Evolutionary conservation across 2,113 vertebrate species (phyloP), one percentile per base, ranked within the genome.

Genomic region (Sinocyclocheilus grahami): DNA sequence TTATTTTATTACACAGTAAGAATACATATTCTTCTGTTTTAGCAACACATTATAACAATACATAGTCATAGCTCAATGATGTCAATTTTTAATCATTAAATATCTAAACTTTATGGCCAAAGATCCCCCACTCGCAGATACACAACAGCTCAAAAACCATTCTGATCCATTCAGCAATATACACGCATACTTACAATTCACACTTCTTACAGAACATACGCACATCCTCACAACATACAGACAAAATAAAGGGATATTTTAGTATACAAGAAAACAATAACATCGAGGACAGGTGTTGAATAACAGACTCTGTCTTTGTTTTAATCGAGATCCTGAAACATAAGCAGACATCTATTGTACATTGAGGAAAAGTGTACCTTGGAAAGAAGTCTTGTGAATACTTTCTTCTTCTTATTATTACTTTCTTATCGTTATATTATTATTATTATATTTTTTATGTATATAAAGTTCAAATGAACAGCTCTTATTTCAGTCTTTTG

Each of bases 1-100:
- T 93, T 85, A 83, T 90, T 91, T 90, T 89, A 92, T 92, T 93
- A 94, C 91, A 93, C 93, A 90, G 87, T 93, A 93, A 93, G 87
- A 89, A 91, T 90, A 90, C 88, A 90, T 93, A 89, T 90, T 92
- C 89, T 91, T 90, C 89, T 93, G 92, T 90, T 93, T 93, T 93
- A 88, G 92, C 93, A 94, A 92, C 90, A 94, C 92, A 94, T 91
- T 90, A 91, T 87, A 94, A 94, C 92, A 93, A 92, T 92, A 92
- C 91, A 92, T 92, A 91, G 89, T 93, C 85, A 91, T 92, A 91
- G 91, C 89, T 91, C 86, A 91, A 93, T 88, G 79, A 89, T 86
- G 88, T 90, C 87, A 90, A 88, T 90, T 78, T 82, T 86, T 90
- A 90, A 86, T 91, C 87, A 89, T 94, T 94, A 93, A 94, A 94